A percentile compares a stretch with the other conserved stretches of the same genome.
Evolutionary conservation across 37 sponge, comb jelly and placozoan species (phyloP).

Genomic region (Beroe forskalii): DNA sequence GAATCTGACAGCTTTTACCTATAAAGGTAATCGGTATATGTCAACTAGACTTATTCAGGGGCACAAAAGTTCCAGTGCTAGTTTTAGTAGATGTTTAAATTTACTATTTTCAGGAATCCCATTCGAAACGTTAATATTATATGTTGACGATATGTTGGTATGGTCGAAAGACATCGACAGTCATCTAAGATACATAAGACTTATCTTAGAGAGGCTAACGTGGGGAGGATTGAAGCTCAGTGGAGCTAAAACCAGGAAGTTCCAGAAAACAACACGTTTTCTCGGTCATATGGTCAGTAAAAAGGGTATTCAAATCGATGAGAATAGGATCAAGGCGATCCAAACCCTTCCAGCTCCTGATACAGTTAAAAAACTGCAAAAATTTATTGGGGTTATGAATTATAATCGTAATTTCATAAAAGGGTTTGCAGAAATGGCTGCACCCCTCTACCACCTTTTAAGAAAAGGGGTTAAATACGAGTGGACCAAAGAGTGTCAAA

Average conservation of each 20-base stretch:
- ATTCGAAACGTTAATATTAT: too few species aligned
- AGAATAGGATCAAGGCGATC: neutral
- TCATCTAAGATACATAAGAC: neutral
- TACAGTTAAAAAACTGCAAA: neutral
- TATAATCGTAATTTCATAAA: neutral
- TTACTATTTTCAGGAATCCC: neutral
- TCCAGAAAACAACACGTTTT: neutral
- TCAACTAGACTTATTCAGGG: neutral
- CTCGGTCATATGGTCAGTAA: too few species aligned
- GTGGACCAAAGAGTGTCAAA: conserved; percentile 1
- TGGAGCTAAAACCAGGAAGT: neutral
- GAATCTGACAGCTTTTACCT: neutral
- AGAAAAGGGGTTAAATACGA: neutral
- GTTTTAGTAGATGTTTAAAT: neutral
- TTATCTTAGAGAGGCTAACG: conserved; percentile 3
- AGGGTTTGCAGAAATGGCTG: neutral
- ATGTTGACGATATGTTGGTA: conserved; percentile 17
- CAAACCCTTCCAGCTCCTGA: conserved; percentile 4
- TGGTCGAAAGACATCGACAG: neutral
- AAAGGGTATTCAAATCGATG: neutral
- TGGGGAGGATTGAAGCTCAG: neutral
- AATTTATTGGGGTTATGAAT: conserved; percentile 25
- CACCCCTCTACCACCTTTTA: neutral
- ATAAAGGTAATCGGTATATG: neutral
- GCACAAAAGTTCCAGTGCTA: conserved; percentile 4